Conservation (phyloP, 2,888 invertebrate genomes). For the Xylota segnis region DNA sequence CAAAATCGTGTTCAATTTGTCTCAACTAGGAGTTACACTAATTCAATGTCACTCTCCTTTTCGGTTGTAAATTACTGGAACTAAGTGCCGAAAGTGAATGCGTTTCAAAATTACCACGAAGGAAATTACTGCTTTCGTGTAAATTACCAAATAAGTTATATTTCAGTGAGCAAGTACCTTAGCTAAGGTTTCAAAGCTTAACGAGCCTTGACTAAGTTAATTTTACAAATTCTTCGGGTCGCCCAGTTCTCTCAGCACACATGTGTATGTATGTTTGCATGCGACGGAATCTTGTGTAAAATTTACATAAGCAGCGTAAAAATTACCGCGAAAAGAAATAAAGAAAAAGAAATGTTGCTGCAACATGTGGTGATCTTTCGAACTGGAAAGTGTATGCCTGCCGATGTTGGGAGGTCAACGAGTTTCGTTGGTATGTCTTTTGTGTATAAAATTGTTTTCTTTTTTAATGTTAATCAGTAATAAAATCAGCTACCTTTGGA, state of each 20-base stretch:
- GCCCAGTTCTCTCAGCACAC: constrained; percentile 20
- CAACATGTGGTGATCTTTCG: constrained; percentile 59
- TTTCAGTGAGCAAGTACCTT: not conserved
- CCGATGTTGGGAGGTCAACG: constrained; percentile 47
- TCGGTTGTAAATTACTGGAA: constrained; percentile 31
- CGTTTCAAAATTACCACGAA: constrained; percentile 12
- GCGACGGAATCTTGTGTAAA: not conserved
- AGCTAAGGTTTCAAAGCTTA: constrained; percentile 11
- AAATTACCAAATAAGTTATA: constrained; percentile 30
- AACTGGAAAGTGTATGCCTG: constrained; percentile 50
- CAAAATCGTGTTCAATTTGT: not conserved
- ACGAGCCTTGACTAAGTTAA: constrained; percentile 67
- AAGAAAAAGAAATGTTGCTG: constrained; percentile 31
- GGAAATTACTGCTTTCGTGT: constrained; percentile 19
- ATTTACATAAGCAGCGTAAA: constrained; percentile 56
- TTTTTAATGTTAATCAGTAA: constrained; percentile 14
- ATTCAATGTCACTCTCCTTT: constrained; percentile 53
- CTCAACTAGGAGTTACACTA: not conserved
- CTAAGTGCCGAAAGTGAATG: constrained; percentile 48
- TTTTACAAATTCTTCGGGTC: constrained; percentile 47
- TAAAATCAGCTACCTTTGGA: constrained; percentile 22
- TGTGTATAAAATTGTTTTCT: constrained; percentile 10
- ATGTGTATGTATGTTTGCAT: not conserved
- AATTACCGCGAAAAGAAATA: constrained; percentile 32
- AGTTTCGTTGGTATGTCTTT: constrained; percentile 18